A percentile compares a stretch with the other conserved stretches of the same genome.
These are phyloP conservation scores for Dasypus novemcinctus DNA, from an alignment of 2,113 vertebrate genomes.

Conservation along the genomic window DNA sequence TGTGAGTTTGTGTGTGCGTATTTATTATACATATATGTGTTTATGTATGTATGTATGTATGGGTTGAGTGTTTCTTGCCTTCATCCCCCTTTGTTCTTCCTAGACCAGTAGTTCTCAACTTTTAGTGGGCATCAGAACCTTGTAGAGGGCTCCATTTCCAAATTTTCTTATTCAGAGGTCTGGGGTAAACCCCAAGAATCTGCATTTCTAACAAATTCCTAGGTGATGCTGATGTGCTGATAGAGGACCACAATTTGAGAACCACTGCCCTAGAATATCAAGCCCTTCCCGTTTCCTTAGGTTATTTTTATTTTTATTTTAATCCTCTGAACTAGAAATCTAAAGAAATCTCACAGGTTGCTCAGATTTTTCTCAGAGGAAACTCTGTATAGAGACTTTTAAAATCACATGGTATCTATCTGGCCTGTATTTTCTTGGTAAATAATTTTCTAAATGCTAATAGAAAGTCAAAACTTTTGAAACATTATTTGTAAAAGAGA, in stretches of 20 bases:
- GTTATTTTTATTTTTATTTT: not conserved
- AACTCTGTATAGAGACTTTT: not conserved
- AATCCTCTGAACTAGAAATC: not conserved
- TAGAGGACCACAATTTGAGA: not conserved
- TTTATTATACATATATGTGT: too few species aligned
- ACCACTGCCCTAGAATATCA: not conserved
- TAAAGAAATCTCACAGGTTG: not conserved
- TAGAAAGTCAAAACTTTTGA: not conserved
- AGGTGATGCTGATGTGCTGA: not conserved
- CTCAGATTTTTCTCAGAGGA: not conserved
- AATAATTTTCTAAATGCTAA: conserved; percentile 9
- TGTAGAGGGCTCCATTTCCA: not conserved
- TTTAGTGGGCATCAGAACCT: not conserved
- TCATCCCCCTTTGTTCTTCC: not conserved
- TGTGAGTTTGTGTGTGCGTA: too few species aligned
- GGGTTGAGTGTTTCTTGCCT: not conserved
- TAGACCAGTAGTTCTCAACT: not conserved
- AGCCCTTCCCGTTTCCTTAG: too few species aligned
- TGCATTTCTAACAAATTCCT: not conserved
- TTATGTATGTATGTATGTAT: not conserved
- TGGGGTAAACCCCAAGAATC: not conserved
- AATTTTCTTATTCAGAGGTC: not conserved
- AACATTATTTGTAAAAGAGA: not conserved
- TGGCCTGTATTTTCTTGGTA: not conserved
- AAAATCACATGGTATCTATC: not conserved